Base-by-base conservation (phyloP, 2,888 invertebrate species). In the Folsomia manolachei region DNA sequence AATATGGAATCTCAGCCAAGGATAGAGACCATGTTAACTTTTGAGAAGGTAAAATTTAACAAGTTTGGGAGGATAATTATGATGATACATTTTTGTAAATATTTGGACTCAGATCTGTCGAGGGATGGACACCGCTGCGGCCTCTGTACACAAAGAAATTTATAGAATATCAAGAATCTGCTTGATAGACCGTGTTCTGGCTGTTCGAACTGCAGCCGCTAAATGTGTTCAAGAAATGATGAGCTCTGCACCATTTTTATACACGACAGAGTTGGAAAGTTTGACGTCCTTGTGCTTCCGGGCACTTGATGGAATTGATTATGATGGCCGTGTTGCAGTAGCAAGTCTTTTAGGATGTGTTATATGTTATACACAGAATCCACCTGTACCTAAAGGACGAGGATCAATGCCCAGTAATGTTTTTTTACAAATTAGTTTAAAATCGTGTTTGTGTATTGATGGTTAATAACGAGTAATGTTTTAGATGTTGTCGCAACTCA, bases 1-100 rank as follows among this genome's bases (percentile, higher is more conserved):
- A 97, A 92, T 85, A 95, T 94, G 0, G 97, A 97, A 87, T 97
- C 97, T 0, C 97, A 97, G 84, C 93, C 94, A 0, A 88, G 98
- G 78, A 92, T 95, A 80, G 98, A 99, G 87, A 97, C 97, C 73
- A 96, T 99, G 94, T 88, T 92, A 75, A 97, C 98, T 0, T 86
- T 99, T 80, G 95, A 97, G 84, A 97, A 97, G 88, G 93, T 95
- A 85, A 78, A 27, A 25, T 4, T 63, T n/a, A n/a, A n/a, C n/a
- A n/a, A n/a, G 60, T 19, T 60, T 11, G 18, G 51, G 18, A 18
- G 18, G 51, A 7, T 14, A 56, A 14, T 56, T n/a, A 19, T 56
- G 18, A 56, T 7, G 7, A 4, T 14, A 19, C 21, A 14, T n/a
- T 56, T 56, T 19, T 7, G 56, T 21, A 4, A 56, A 39, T 39